Evolutionary conservation across 2,113 vertebrate species (phyloP), one percentile per base, ranked within the genome.

Genomic region (Mirounga angustirostris): DNA sequence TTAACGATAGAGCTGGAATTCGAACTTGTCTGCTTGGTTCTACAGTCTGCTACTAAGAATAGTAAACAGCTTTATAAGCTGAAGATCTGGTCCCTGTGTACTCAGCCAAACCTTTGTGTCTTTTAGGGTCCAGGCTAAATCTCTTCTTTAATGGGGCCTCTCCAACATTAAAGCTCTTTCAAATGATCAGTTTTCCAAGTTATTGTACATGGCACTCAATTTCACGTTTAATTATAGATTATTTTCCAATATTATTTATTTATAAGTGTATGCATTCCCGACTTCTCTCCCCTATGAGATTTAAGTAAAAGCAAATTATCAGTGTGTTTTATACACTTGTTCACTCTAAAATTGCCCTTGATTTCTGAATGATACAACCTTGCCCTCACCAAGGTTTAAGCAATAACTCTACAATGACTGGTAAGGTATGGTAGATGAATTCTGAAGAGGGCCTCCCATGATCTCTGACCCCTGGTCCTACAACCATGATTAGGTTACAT

Each of bases 161-260:
- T 90, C 30, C n/a, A 89, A 50, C 10, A 71, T 91, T 93, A 85
- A 61, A 76, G 7, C 89, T 16, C 82, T 96, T 96, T 94, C 56
- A 92, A 86, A 78, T 63, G 28, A 83, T 59, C 14, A 50, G 18
- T 65, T 92, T 85, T 63, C 22, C 43, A 21, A 86, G 5, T 94
- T 88, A 92, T 28, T 93, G 4, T 69, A 54, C 4, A 82, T 59
- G 18, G 0, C 24, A 54, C 54, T 95, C 15, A 79, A 81, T 88
- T 88, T 76, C 46, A 81, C 65, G 89, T 71, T 92, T 85, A 82
- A 91, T 82, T 58, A 85, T 54, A 81, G 15, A 90, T 81, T 88
- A 21, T 88, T 81, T 87, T 58, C 58, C 12, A 95, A 2, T 94
- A 83, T 59, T 93, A 73, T 83, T 76, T 93, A 71, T 40, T 76